Percentiles rank a stretch among this genome's conserved stretches.
Conservation (phyloP, 1,140 invertebrate species). For the Notospermus geniculatus region DNA sequence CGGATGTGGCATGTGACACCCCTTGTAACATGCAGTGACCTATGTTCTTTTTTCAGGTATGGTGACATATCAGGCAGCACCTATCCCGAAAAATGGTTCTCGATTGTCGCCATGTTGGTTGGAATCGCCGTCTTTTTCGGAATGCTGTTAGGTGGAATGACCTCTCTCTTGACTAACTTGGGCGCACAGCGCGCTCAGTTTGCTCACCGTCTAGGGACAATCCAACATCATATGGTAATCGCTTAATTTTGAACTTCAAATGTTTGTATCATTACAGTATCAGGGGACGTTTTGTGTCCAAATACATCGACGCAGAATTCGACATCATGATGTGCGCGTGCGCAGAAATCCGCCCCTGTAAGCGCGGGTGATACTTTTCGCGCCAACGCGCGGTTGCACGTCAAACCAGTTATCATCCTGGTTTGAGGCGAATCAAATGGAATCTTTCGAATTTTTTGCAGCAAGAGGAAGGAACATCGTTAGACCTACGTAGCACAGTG, state of each 20-base stretch:
- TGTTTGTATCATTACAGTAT: no score
- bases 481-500: background rate
- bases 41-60: slow-evolving; percentile 3
- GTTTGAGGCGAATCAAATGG: no score
- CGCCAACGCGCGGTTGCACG: no score
- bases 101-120: slow-evolving; percentile 2
- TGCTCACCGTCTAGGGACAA: background rate
- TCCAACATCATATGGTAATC: slow-evolving; percentile 8
- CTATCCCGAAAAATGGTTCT: background rate
- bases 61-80: slow-evolving; percentile 1
- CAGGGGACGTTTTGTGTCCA: background rate
- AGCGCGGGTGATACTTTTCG: no score
- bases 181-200: background rate
- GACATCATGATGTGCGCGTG: background rate
- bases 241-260: background rate
- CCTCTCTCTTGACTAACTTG: background rate
- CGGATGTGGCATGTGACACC: no score
- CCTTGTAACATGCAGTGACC: no score
- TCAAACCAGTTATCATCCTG: no score
- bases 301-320: background rate
- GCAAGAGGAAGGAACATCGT: no score
- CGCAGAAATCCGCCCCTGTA: no score
- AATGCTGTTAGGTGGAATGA: slow-evolving; percentile 7
- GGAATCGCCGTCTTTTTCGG: slow-evolving; percentile 10
- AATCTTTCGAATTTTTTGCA: no score